Percentiles rank a stretch among this genome's conserved stretches.
Conservation (phyloP, 1,140 invertebrate species). For the Trypoxylus dichotomus region DNA sequence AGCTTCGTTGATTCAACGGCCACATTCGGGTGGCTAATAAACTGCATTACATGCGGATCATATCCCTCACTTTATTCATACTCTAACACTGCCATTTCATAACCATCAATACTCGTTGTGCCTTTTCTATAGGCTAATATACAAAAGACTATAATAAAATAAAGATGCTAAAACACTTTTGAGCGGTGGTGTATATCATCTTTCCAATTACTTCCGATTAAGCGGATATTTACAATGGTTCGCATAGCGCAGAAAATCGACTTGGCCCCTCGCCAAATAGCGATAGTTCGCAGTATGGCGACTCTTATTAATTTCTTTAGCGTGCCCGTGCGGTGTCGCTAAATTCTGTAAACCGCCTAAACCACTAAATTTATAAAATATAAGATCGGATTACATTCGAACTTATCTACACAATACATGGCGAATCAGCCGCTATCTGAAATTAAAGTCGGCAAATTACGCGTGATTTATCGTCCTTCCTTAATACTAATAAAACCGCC, state of each 20-base stretch:
- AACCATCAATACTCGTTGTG: too few relatives aligned
- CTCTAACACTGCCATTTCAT: too few relatives aligned
- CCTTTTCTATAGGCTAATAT: too few relatives aligned
- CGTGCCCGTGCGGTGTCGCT: neutral
- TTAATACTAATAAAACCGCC: neutral
- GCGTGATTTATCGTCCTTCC: neutral
- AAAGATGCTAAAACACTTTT: too few relatives aligned
- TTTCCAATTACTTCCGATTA: neutral
- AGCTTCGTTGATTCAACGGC: too few relatives aligned
- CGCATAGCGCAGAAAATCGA: neutral
- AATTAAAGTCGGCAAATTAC: constrained; percentile 22
- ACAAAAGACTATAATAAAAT: too few relatives aligned
- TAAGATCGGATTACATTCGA: constrained; percentile 12
- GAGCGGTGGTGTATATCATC: neutral
- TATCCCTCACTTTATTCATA: too few relatives aligned
- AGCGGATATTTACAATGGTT: constrained; percentile 9
- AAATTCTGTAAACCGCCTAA: neutral
- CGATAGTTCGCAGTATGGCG: neutral
- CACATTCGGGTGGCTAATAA: too few relatives aligned
- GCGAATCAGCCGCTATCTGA: constrained; percentile 2
- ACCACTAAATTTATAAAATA: constrained; percentile 14
- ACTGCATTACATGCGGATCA: too few relatives aligned
- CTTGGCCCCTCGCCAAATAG: constrained; percentile 2
- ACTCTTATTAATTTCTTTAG: constrained; percentile 11
- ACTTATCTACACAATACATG: constrained; percentile 15